Base-by-base conservation (phyloP, 2,797 vertebrate species). In the Phoxinus dragarum region DNA sequence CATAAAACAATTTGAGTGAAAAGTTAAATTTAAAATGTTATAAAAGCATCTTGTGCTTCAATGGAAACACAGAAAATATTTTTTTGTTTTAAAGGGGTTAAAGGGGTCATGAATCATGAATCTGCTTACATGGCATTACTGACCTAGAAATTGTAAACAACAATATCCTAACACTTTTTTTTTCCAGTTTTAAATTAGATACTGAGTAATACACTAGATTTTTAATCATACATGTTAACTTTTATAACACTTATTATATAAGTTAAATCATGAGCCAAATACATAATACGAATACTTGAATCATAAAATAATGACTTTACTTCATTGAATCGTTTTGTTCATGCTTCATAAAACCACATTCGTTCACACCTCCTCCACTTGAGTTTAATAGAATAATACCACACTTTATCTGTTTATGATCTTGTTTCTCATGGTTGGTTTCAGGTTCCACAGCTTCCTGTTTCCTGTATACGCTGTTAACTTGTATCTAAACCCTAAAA, bases 401-500 rank as follows among this genome's bases (percentile, higher is more conserved):
- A 54, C n/a, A 54, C 49, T 68, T 40, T 42, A 40, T 56, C 40
- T 19, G 19, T 10, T 69, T 16, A 56, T 83, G 34, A 47, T 12
- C 49, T 34, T 64, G 81, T 84, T 84, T 87, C 52, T 86, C 78
- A 88, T 5, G 14, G 17, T 78, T 44, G 31, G 81, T 36, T 84
- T 81, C n/a, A 78, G 69, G 68, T 87, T 84, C 76, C 49, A 69
- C 74, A 71, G 56, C 74, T 86, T 88, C 86, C 86, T 87, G 77
- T 86, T 89, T 88, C 78, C 88, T 86, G 80, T 77, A 31, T 77
- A 38, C 56, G 42, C 40, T 71, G 42, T 81, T 61, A 86, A 77
- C 52, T 7, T 80, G 19, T 80, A 77, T 59, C 19, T 59, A 77
- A 84, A 27, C 38, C 38, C 19, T 61, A 49, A 79, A 38, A n/a